Evolutionary conservation across 2,888 invertebrate species (phyloP).

Genomic region (Acrocyrtus sp.): DNA sequence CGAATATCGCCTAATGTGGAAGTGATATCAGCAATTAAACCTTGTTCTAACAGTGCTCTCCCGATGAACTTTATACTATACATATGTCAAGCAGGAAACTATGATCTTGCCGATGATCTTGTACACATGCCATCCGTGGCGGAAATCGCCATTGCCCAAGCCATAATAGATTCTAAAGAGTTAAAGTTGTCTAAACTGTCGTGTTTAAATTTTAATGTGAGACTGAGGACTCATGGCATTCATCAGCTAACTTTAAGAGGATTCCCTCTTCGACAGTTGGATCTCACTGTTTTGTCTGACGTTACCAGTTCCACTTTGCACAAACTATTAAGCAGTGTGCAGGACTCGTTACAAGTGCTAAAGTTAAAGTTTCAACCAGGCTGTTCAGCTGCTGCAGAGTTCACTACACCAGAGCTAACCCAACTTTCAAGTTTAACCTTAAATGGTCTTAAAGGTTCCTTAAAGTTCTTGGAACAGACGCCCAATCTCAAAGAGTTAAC

Average conservation of each 20-base stretch:
- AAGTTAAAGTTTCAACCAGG: constrained; percentile 56
- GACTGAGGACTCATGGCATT: constrained; percentile 40
- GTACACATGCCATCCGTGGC: constrained; percentile 53
- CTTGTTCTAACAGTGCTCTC: constrained; percentile 44
- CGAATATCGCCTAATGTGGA: constrained; percentile 54
- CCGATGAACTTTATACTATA: constrained; percentile 59
- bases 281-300: constrained; percentile 53
- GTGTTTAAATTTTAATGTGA: constrained; percentile 50
- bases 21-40: constrained; percentile 49
- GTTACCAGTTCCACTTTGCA: constrained; percentile 47
- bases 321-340: constrained; percentile 32
- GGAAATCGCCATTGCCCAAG: constrained; percentile 55
- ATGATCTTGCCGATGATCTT: constrained; percentile 56
- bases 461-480: constrained; percentile 50
- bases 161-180: constrained; percentile 51
- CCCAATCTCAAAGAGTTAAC: constrained; percentile 45
- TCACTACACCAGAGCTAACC: constrained; percentile 36
- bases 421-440: constrained; percentile 44
- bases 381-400: constrained; percentile 36
- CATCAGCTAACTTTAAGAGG: constrained; percentile 35
- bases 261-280: constrained; percentile 49
- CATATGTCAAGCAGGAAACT: constrained; percentile 54
- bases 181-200: constrained; percentile 43
- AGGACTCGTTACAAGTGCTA: constrained; percentile 40
- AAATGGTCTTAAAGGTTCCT: constrained; percentile 51